Percentiles rank a stretch among this genome's conserved stretches.
Evolutionary conservation across 2,797 vertebrate species (phyloP).

Genomic region (Mycteria americana): DNA sequence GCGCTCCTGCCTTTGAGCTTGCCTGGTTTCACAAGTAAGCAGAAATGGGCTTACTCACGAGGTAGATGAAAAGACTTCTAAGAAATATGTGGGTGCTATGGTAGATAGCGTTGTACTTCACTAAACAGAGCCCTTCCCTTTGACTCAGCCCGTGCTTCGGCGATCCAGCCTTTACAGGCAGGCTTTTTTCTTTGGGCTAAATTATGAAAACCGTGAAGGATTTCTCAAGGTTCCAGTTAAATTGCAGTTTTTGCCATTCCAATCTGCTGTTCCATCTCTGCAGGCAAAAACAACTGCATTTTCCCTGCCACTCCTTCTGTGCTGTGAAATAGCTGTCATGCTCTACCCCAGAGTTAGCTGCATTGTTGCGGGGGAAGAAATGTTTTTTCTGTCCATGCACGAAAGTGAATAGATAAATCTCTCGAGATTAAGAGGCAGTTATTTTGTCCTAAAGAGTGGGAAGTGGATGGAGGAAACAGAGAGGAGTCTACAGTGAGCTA

Average conservation of each 20-base stretch:
- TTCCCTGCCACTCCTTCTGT: constrained; percentile 58
- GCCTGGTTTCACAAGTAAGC: neutral
- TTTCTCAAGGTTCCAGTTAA: constrained; percentile 46
- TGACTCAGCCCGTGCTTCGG: constrained; percentile 20
- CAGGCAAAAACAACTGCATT: constrained; percentile 60
- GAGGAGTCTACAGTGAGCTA: constrained; percentile 9
- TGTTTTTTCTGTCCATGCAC: constrained; percentile 41
- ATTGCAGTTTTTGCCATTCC: constrained; percentile 43
- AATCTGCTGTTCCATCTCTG: constrained; percentile 49
- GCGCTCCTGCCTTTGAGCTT: neutral
- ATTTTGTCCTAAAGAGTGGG: constrained; percentile 65
- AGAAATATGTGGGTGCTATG: constrained; percentile 15
- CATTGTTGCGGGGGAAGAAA: constrained; percentile 62
- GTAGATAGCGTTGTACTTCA: neutral
- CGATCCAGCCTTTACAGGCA: neutral
- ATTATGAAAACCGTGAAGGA: constrained; percentile 25
- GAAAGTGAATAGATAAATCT: constrained; percentile 51
- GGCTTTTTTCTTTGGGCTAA: neutral
- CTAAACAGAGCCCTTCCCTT: constrained; percentile 30
- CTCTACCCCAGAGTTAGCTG: constrained; percentile 44
- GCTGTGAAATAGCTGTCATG: constrained; percentile 59
- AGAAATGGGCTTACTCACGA: constrained; percentile 39
- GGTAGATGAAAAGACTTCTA: constrained; percentile 36
- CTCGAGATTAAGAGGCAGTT: constrained; percentile 55
- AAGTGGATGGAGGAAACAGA: constrained; percentile 46